Evolutionary conservation across 2,888 invertebrate species (phyloP).

Genomic region (Neoascia interrupta): DNA sequence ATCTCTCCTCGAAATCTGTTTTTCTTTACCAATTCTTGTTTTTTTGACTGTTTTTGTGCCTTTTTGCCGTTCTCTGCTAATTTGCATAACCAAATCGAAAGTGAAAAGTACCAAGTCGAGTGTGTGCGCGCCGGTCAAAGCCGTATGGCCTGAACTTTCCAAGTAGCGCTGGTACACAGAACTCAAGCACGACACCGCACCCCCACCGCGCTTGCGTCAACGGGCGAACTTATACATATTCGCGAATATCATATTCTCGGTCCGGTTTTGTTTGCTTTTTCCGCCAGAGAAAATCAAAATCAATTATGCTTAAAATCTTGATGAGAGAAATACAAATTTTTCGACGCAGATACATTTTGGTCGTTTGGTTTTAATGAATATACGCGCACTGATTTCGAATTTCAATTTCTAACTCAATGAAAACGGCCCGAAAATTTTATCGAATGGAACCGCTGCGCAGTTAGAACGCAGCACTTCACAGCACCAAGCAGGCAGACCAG

Average conservation of each 20-base stretch:
- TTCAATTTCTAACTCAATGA: conserved; percentile 23
- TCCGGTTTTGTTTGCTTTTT: conserved; percentile 26
- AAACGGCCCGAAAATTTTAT: conserved; percentile 24
- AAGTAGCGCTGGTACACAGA: no score
- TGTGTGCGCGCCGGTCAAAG: conserved; percentile 35
- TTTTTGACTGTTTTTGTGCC: conserved; percentile 10
- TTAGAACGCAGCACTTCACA: conserved; percentile 5
- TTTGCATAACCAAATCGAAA: conserved; percentile 69
- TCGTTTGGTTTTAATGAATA: not conserved
- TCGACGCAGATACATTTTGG: not conserved
- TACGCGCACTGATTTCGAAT: not conserved
- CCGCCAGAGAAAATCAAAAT: conserved; percentile 48
- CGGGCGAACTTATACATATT: not conserved
- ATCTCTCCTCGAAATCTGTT: conserved; percentile 25
- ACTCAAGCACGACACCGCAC: no score
- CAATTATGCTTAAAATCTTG: conserved; percentile 25
- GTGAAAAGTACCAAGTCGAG: conserved; percentile 51
- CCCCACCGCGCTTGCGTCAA: conserved; percentile 8
- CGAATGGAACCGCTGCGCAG: conserved; percentile 40
- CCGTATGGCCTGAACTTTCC: conserved; percentile 43
- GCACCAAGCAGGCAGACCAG: not conserved
- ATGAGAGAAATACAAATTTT: conserved; percentile 21
- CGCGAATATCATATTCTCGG: conserved; percentile 39
- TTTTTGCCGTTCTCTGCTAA: not conserved
- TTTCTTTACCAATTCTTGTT: conserved; percentile 3